Evolutionary conservation across 2,113 vertebrate species (phyloP).

Genomic region (Mesitornis unicolor): DNA sequence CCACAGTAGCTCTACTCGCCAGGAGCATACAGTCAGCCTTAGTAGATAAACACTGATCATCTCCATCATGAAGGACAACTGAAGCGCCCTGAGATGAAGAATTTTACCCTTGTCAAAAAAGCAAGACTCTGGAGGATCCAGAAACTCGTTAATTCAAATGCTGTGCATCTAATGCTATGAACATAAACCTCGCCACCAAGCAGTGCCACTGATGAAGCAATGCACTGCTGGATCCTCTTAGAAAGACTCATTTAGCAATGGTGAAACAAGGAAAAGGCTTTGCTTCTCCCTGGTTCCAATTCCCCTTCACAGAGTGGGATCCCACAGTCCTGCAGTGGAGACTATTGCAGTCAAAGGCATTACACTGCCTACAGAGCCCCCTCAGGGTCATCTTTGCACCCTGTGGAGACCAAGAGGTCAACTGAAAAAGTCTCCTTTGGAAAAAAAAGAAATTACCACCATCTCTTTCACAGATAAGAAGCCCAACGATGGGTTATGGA

Average conservation of each 20-base stretch:
- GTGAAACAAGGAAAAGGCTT: not conserved
- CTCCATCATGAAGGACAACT: not conserved
- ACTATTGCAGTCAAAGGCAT: not conserved
- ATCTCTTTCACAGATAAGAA: slow-evolving; percentile 28
- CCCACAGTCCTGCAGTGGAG: not conserved
- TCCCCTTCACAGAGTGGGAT: not conserved
- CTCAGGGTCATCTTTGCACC: not conserved
- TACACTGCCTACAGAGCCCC: not conserved
- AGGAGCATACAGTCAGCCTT: not conserved
- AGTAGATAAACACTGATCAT: not conserved
- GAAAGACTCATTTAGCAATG: not conserved
- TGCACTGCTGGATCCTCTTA: not conserved
- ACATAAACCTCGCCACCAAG: not conserved
- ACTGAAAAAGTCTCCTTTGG: not conserved
- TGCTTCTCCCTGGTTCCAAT: not conserved
- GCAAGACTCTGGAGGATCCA: not conserved
- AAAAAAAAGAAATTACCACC: not conserved
- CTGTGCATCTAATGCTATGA: not conserved
- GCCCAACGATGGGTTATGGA: slow-evolving; percentile 21
- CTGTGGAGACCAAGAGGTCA: not conserved
- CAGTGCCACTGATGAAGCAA: not conserved
- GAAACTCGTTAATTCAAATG: not conserved
- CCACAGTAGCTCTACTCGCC: accelerated
- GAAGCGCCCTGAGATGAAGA: not conserved
- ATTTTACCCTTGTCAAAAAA: not conserved